Percentiles rank a stretch among this genome's conserved stretches.
These are phyloP conservation scores for Coluber constrictor DNA, from an alignment of 2,797 vertebrate species.

Conservation along the genomic window DNA sequence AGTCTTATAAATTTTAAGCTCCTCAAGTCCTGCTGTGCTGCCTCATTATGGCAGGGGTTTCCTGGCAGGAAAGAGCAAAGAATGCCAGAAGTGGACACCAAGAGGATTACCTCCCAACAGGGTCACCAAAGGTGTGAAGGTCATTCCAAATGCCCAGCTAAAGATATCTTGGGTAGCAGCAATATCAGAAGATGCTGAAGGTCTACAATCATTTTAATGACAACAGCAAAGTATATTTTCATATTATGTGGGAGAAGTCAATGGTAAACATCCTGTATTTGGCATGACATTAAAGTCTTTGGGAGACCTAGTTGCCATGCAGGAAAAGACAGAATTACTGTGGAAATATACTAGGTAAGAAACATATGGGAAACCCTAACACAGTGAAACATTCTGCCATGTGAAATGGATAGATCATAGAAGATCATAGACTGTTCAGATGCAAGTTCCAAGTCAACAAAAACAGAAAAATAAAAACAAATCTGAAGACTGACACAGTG, in stretches of 20 bases:
- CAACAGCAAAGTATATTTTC: not conserved
- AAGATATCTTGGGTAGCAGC: not conserved
- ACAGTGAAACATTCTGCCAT: not conserved
- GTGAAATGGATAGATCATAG: not conserved
- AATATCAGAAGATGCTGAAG: not conserved
- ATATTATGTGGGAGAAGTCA: not conserved
- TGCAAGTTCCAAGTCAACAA: not conserved
- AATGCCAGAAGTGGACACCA: not conserved
- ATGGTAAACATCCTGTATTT: not conserved
- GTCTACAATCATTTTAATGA: not conserved
- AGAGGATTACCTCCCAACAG: not conserved
- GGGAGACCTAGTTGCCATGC: not conserved
- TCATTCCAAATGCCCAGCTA: not conserved
- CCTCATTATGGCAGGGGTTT: not conserved
- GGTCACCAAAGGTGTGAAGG: not conserved
- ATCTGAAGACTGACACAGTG: not conserved
- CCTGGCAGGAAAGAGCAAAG: not conserved
- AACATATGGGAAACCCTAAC: not conserved
- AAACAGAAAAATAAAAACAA: not conserved
- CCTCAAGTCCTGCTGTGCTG: not conserved
- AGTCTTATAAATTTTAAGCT: not conserved
- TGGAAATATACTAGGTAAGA: not conserved
- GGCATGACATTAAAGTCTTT: not conserved
- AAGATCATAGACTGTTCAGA: not conserved
- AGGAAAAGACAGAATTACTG: not conserved